Evolutionary conservation across 1,140 invertebrate genomes (phyloP).

Genomic region (Drosophila persimilis): DNA sequence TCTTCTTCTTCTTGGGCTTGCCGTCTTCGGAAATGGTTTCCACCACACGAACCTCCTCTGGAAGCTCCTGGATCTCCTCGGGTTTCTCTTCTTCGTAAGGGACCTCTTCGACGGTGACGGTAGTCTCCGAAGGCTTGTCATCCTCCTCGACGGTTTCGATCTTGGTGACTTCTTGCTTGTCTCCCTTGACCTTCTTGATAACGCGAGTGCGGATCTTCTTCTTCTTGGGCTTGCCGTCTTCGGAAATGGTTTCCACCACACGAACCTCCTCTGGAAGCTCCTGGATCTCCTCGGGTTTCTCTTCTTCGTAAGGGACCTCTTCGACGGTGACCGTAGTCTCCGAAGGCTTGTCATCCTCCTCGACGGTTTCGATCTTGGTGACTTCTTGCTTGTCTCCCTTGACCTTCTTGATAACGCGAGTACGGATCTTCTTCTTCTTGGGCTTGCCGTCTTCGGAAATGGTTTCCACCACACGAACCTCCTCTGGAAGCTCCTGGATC

Average conservation of each 20-base stretch:
- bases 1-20: conserved; percentile 34
- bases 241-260: conserved; percentile 7
- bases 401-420: conserved; percentile 25
- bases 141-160: conserved; percentile 23
- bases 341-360: conserved; percentile 15
- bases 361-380: conserved; percentile 27
- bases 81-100: conserved; percentile 8
- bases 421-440: conserved; percentile 22
- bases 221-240: conserved; percentile 22
- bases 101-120: conserved; percentile 15
- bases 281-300: conserved; percentile 11
- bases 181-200: conserved; percentile 29
- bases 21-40: conserved; percentile 29
- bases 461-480: conserved; percentile 14
- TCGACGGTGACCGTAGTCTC: conserved; percentile 20
- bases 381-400: conserved; percentile 27
- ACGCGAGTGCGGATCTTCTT: conserved; percentile 26
- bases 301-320: conserved; percentile 18
- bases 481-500: conserved; percentile 15
- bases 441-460: conserved; percentile 16
- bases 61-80: conserved; percentile 14
- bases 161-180: conserved; percentile 30
- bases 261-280: conserved; percentile 20
- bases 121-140: conserved; percentile 16
- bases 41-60: conserved; percentile 17